phyloP scores from a whole-genome alignment of 2,797 vertebrate species.

The Trachops cirrhosus region DNA sequence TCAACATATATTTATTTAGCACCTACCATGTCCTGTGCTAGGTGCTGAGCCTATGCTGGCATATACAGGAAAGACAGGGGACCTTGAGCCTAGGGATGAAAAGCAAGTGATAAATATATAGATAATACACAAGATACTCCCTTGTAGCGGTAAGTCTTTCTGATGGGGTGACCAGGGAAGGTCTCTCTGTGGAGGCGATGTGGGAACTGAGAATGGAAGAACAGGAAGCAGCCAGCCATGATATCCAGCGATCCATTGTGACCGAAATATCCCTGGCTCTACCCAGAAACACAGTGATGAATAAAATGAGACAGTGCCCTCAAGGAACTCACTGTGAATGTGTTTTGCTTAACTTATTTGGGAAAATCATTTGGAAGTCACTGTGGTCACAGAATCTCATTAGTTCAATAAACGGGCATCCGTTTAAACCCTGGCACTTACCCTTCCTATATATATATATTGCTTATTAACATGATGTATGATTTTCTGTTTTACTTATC shows the following conservation, averaged over 20 bases:
- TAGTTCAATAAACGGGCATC: neutral
- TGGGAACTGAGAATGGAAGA: neutral
- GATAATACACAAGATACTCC: neutral
- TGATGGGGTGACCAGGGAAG: neutral
- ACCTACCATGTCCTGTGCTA: neutral
- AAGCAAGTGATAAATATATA: neutral
- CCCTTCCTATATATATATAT: neutral
- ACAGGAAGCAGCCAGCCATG: neutral
- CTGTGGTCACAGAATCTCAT: neutral
- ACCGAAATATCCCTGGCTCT: neutral
- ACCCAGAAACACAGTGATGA: neutral
- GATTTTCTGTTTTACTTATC: constrained; percentile 53
- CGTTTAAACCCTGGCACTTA: constrained; percentile 31
- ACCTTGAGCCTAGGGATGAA: neutral
- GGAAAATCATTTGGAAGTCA: neutral
- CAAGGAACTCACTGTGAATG: neutral
- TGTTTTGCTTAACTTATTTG: neutral
- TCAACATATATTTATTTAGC: neutral
- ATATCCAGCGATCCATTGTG: neutral
- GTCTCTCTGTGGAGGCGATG: neutral
- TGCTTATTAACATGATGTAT: constrained; percentile 42
- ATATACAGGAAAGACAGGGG: neutral
- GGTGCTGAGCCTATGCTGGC: neutral
- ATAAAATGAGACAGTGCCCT: neutral
- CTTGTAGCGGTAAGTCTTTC: neutral